Conservation (phyloP, 2,797 vertebrate species). For the Caiman crocodilus region DNA sequence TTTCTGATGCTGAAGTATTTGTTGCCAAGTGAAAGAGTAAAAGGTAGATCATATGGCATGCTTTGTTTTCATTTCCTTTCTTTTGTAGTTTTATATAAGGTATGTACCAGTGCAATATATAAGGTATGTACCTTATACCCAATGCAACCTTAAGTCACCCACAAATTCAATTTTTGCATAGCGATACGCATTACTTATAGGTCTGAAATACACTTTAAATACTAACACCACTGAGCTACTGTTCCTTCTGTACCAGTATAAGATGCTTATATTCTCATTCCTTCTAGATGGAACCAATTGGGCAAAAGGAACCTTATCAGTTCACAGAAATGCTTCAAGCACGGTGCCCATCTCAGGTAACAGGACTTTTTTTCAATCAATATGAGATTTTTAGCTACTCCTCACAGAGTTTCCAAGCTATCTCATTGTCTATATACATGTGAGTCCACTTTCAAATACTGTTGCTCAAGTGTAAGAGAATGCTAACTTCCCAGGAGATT, state of each 20-base stretch:
- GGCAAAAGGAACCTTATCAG: slow-evolving; percentile 61
- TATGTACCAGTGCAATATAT: neutral
- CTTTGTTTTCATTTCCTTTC: slow-evolving; percentile 1
- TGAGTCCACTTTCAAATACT: neutral
- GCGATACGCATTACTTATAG: neutral
- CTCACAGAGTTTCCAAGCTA: neutral
- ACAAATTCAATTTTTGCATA: neutral
- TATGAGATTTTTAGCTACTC: neutral
- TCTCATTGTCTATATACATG: neutral
- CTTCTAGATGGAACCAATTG: slow-evolving; percentile 77
- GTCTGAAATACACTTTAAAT: neutral
- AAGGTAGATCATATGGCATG: neutral
- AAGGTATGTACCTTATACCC: neutral
- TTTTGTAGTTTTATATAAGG: neutral
- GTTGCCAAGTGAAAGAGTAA: neutral
- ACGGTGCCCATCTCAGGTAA: slow-evolving; percentile 80
- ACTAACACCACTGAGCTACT: neutral
- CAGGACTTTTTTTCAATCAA: neutral
- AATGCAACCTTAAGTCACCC: neutral
- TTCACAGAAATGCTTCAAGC: neutral
- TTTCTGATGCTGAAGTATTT: neutral
- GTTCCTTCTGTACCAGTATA: neutral
- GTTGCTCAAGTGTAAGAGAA: neutral
- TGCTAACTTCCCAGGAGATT: fast-evolving
- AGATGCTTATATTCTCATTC: neutral